These are phyloP conservation scores for Hirtodrosophila cameraria DNA, from an alignment of 2,888 invertebrate genomes.

Conservation along the genomic window DNA sequence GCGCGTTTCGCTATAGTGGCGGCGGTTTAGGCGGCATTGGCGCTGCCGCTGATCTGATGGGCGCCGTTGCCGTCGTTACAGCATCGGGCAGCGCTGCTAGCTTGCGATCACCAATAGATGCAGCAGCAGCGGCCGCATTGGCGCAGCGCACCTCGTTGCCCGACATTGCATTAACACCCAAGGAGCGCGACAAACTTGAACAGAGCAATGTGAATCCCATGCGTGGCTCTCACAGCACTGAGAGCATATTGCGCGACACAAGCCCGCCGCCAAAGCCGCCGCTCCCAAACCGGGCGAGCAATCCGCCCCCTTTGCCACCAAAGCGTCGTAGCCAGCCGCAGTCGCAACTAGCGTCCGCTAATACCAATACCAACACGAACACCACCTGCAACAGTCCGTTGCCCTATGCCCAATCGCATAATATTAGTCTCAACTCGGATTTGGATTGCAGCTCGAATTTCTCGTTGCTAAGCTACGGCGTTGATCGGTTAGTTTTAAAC, in stretches of 20 bases:
- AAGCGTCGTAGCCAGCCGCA: conserved; percentile 86
- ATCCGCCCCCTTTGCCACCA: conserved; percentile 92
- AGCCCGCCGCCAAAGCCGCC: conserved; percentile 95
- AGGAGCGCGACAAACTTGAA: conserved; percentile 85
- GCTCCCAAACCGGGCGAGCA: conserved; percentile 89
- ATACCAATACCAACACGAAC: conserved; percentile 26
- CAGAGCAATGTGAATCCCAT: conserved; percentile 86
- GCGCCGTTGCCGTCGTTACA: conserved; percentile 56
- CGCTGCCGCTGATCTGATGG: conserved; percentile 69
- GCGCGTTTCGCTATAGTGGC: conserved; percentile 75
- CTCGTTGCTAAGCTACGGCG: conserved; percentile 87
- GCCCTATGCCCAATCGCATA: conserved; percentile 83
- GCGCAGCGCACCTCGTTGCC: conserved; percentile 89
- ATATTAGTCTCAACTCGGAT: conserved; percentile 81
- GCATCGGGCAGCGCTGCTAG: conserved; percentile 27
- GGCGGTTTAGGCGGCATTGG: conserved; percentile 63
- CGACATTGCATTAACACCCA: conserved; percentile 93
- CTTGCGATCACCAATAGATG: conserved; percentile 20
- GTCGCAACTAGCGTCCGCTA: conserved; percentile 28
- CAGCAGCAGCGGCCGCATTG: conserved; percentile 73
- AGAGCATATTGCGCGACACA: conserved; percentile 90
- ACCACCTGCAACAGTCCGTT: conserved; percentile 50
- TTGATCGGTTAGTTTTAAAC: conserved; percentile 86
- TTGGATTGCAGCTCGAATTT: conserved; percentile 84
- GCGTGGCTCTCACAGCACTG: conserved; percentile 91